phyloP scores from a whole-genome alignment of 2,888 invertebrate genomes.

The Dendrolimus houi region DNA sequence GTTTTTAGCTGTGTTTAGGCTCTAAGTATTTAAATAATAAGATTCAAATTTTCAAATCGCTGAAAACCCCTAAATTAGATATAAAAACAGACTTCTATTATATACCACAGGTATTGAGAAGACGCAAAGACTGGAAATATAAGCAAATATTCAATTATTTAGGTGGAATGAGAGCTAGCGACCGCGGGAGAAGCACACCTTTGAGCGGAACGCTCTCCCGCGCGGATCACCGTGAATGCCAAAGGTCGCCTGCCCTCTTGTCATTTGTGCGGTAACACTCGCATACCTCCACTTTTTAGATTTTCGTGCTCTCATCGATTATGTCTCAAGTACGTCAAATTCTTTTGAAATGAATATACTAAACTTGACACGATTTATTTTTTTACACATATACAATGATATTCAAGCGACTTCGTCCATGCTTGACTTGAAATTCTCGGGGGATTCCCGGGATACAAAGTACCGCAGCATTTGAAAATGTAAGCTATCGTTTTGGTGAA shows the following conservation, averaged over 20 bases:
- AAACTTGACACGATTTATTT: no score
- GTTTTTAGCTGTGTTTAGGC: no score
- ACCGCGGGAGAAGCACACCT: constrained; percentile 20
- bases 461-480: no score
- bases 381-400: no score
- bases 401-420: no score
- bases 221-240: constrained; percentile 32
- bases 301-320: constrained; percentile 19
- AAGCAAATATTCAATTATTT: constrained; percentile 32
- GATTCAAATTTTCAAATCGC: no score
- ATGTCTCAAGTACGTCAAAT: constrained; percentile 16
- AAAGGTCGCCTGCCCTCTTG: constrained; percentile 33
- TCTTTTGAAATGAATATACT: not conserved
- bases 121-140: constrained; percentile 8
- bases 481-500: no score
- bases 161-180: constrained; percentile 18
- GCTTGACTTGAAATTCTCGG: no score
- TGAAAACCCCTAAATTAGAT: no score
- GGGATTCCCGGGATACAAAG: no score
- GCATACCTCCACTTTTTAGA: constrained; percentile 26
- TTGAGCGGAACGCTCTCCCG: constrained; percentile 19
- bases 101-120: not conserved
- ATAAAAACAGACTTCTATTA: no score
- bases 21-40: no score
- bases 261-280: constrained; percentile 17